These are phyloP conservation scores for Ceratina calcarata DNA, from an alignment of 1,140 invertebrate species.

Conservation along the genomic window DNA sequence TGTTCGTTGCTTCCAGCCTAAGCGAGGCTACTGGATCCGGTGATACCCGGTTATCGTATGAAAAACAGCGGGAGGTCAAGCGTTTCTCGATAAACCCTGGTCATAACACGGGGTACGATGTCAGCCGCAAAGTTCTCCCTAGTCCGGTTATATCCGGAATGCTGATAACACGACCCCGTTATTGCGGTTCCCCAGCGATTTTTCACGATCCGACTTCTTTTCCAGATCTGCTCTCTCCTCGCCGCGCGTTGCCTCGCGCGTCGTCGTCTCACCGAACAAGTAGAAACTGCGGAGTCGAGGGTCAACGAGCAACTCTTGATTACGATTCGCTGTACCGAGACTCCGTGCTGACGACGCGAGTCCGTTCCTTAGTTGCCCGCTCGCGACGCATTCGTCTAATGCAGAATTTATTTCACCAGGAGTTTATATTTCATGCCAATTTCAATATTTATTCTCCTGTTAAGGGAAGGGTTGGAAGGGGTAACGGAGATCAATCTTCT, in stretches of 20 bases:
- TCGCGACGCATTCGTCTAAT: no score
- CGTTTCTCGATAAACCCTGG: slow-evolving; percentile 68
- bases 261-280: slow-evolving; percentile 4
- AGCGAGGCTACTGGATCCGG: slow-evolving; percentile 63
- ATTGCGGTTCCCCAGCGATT: slow-evolving; percentile 56
- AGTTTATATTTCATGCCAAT: no score
- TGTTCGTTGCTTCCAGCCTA: slow-evolving; percentile 18
- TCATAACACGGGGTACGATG: slow-evolving; percentile 65
- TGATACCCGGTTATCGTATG: slow-evolving; percentile 73
- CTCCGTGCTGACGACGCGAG: not conserved
- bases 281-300: slow-evolving; percentile 35
- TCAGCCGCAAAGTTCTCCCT: slow-evolving; percentile 61
- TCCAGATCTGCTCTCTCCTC: slow-evolving; percentile 17
- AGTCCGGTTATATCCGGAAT: slow-evolving; percentile 70
- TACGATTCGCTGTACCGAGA: slow-evolving; percentile 3
- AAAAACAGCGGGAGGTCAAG: slow-evolving; percentile 72
- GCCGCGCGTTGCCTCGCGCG: slow-evolving; percentile 27
- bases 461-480: no score
- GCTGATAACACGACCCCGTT: slow-evolving; percentile 75
- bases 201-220: slow-evolving; percentile 51
- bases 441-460: no score
- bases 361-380: not conserved
- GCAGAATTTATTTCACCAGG: not conserved
- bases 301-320: slow-evolving; percentile 55
- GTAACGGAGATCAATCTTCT: no score